Evolutionary conservation across 2,113 vertebrate genomes (phyloP), one percentile per base, ranked within the genome.

Genomic region (Gymnocephalus cernua): DNA sequence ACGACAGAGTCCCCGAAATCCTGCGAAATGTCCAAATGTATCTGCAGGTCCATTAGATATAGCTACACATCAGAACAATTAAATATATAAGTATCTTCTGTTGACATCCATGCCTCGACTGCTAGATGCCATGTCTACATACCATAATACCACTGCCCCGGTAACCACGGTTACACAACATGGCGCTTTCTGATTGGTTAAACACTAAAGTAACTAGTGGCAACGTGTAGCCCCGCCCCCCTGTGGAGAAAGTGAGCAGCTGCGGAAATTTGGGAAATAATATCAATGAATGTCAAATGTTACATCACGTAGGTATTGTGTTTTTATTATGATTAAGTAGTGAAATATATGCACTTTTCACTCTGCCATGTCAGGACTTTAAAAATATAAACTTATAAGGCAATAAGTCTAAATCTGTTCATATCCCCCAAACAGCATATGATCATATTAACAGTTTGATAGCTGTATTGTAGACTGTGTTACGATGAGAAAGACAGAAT

Each of bases 71-170:
- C 7, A 53, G 3, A 56, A 38, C 7, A 2, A 14, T 2, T 5
- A 23, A 35, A 16, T 1, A 21, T 0, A 10, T 6, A 53, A 38
- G 12, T 15, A 19, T 38, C 29, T 29, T 4, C 21, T 45, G 47
- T 47, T 72, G 29, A 70, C 44, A 64, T 0, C 2, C 58, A 81
- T 16, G 66, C 73, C 64, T 12, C 57, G 45, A 51, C 67, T 23
- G 78, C 47, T 65, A 23, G 86, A 74, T 73, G 83, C 89, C 88
- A 90, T 89, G 47, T 82, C 57, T 58, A 84, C 79, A 91, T 59
- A 86, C 92, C 93, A 92, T 91, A 91, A 92, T 92, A 50, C 11
- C 4, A 19, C 54, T 19, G 45, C 57, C 35, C 50, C 12, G 0
- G 91, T 89, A 83, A 82, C 91, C 67, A 51, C 3, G 82, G 85